These are phyloP conservation scores for Thalassoma bifasciatum DNA, from an alignment of 2,113 vertebrate species.

Conservation along the genomic window DNA sequence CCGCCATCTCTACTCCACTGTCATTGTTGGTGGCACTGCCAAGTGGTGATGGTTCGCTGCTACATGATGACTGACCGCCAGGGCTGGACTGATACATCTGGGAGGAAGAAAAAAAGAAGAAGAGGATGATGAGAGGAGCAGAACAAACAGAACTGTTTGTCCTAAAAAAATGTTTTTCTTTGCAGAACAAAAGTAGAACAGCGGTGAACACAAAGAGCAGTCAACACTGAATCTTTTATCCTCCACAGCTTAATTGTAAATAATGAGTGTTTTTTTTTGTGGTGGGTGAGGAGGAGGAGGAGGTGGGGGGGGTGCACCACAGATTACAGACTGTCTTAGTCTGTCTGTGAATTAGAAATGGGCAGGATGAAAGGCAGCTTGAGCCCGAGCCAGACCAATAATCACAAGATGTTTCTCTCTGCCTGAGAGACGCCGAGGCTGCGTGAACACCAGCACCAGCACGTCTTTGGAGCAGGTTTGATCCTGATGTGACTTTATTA, in stretches of 20 bases:
- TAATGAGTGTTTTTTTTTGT: slow-evolving; percentile 74
- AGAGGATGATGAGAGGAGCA: not conserved
- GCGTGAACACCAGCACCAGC: too few species aligned
- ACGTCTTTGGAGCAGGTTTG: too few species aligned
- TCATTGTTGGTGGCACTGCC: slow-evolving; percentile 91
- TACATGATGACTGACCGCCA: slow-evolving; percentile 98
- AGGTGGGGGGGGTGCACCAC: slow-evolving; percentile 46
- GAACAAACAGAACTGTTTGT: slow-evolving; percentile 24
- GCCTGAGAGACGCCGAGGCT: too few species aligned
- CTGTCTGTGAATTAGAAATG: slow-evolving; percentile 76
- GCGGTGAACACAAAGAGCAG: slow-evolving; percentile 31
- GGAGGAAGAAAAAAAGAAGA: slow-evolving; percentile 21
- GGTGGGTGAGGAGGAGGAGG: slow-evolving; percentile 30
- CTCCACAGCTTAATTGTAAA: slow-evolving; percentile 71
- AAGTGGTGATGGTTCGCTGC: slow-evolving; percentile 95
- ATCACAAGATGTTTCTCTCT: slow-evolving; percentile 33
- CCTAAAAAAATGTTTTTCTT: slow-evolving; percentile 34
- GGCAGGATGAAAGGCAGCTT: slow-evolving; percentile 62
- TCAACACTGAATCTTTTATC: slow-evolving; percentile 57
- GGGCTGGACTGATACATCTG: slow-evolving; percentile 98
- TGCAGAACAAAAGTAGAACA: slow-evolving; percentile 45
- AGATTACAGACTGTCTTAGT: slow-evolving; percentile 71
- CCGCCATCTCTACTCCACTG: slow-evolving; percentile 89
- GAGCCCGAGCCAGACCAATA: slow-evolving; percentile 38
- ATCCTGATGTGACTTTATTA: too few species aligned